Base-by-base conservation (phyloP, 2,888 invertebrate genomes). In the Salticus scenicus region DNA sequence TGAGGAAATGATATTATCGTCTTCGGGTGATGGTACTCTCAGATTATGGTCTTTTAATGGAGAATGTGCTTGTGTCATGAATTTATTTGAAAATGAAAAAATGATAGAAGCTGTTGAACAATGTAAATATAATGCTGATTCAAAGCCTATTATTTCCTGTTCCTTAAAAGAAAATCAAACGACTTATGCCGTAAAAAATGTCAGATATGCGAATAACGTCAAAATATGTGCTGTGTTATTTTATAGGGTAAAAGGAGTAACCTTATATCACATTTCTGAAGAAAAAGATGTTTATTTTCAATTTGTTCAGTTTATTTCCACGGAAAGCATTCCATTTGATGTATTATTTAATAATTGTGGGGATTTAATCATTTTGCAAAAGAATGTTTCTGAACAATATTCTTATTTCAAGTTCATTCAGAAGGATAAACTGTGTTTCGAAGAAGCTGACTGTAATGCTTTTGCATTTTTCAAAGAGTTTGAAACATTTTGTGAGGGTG, bases 41-140 rank as follows among this genome's bases (percentile, higher is more conserved):
- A 93, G 94, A 89, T 91, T 95, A 80, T 97, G 96, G 96, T 92
- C 95, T 89, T 95, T 93, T 33, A 20, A n/a, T 33, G 37, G 33
- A 1, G 67, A 37, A 7, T 7, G 24, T 24, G 24, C 24, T 24
- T 24, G 24, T 2, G 2, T 4, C 1, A 12, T 12, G 1, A 57
- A 57, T 57, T 1, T 57, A 24, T 57, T 24, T 33, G 67, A 67
- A 67, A 30, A 67, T 33, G 31, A 67, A 33, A 24, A 33, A n/a
- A 20, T 67, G 7, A 1, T 33, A 4, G 1, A 24, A 33, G 33
- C 31, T 28, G 37, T 20, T 67, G 33, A 31, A 67, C 0, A 17
- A 1, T 33, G n/a, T 1, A 1, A 24, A 5, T 2, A 31, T 12
- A 28, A 1, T 57, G 24, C 17, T 24, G 24, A 24, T 24, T 24